Evolutionary conservation across 2,113 vertebrate genomes (phyloP).

Genomic region (Passerina amoena): DNA sequence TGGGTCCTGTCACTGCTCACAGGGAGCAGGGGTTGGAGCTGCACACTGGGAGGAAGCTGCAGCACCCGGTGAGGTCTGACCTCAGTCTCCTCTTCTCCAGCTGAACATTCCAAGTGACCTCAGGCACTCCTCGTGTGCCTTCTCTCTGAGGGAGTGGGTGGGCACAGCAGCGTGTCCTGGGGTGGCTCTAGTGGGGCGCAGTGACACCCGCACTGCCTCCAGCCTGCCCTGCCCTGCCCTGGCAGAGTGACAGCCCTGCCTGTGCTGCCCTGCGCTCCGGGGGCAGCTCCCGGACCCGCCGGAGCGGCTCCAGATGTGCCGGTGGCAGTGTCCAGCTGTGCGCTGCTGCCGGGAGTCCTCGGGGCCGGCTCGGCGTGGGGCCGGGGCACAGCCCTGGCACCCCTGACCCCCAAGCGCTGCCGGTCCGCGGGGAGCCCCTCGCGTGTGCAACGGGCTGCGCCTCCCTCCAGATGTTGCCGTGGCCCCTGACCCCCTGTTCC

Average conservation of each 20-base stretch:
- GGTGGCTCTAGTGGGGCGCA: not conserved
- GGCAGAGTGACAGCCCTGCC: not conserved
- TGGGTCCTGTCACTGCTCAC: not conserved
- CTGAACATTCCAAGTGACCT: not conserved
- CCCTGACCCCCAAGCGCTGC: not conserved
- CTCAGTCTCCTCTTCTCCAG: not conserved
- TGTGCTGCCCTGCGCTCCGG: fast-evolving
- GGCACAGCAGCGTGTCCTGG: not conserved
- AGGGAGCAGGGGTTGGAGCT: not conserved
- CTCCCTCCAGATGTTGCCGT: constrained; percentile 19
- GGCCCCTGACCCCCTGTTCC: constrained; percentile 45
- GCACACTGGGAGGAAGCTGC: not conserved
- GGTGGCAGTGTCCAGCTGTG: not conserved
- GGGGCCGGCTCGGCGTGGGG: not conserved
- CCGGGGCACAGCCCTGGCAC: not conserved
- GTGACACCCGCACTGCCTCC: fast-evolving
- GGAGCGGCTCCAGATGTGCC: not conserved
- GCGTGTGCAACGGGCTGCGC: not conserved
- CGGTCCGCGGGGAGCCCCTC: not conserved
- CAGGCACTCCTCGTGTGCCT: not conserved
- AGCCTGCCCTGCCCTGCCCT: not conserved
- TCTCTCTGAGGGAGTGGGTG: not conserved
- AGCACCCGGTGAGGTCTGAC: not conserved
- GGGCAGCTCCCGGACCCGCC: not conserved
- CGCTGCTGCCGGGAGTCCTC: not conserved